phyloP scores from a whole-genome alignment of 2,888 invertebrate species.

The Dromius quadrimaculatus region DNA sequence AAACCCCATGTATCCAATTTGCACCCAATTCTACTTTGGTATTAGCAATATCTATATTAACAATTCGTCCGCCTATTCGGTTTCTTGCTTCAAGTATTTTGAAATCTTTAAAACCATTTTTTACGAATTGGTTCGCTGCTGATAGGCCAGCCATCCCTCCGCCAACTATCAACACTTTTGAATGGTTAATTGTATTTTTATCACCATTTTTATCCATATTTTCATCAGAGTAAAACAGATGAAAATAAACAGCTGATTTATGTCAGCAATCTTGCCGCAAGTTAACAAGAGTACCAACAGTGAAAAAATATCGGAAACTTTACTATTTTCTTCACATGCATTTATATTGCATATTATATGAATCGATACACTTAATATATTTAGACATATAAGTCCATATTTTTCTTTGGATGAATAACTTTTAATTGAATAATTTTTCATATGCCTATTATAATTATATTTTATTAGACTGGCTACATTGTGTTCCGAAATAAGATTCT shows the following conservation, averaged over 20 bases:
- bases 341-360: no score
- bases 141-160: slow-evolving; percentile 89
- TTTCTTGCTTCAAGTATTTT: slow-evolving; percentile 84
- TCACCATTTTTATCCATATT: slow-evolving; percentile 55
- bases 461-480: no score
- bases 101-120: slow-evolving; percentile 84
- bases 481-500: no score
- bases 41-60: slow-evolving; percentile 78
- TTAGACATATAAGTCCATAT: no score
- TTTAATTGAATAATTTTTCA: no score
- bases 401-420: no score
- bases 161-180: slow-evolving; percentile 85
- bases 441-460: no score
- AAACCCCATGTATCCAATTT: slow-evolving; percentile 93
- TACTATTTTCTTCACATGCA: no score
- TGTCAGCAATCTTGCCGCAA: slow-evolving; percentile 16
- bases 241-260: slow-evolving; percentile 43
- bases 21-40: slow-evolving; percentile 86
- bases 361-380: no score
- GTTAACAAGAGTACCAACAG: neutral
- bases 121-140: slow-evolving; percentile 84
- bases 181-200: slow-evolving; percentile 63
- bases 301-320: no score
- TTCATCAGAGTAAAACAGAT: slow-evolving; percentile 46
- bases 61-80: slow-evolving; percentile 85